Evolutionary conservation across 1,140 invertebrate species (phyloP), one percentile per base, ranked within the genome.

Genomic region (Drosophila teissieri): DNA sequence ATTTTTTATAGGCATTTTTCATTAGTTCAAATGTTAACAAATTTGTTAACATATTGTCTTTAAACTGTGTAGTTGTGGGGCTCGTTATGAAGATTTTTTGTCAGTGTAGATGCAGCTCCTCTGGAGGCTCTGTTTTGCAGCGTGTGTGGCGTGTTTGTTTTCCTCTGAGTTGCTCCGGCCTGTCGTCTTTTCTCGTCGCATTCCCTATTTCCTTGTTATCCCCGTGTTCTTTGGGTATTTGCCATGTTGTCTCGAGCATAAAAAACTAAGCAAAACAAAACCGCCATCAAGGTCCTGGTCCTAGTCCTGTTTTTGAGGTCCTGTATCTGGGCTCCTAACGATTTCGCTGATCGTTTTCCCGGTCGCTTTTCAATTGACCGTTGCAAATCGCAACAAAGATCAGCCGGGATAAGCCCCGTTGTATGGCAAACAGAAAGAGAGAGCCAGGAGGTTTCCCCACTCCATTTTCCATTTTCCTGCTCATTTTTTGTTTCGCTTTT

Each of bases 321-420:
- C 61, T 64, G 40, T 49, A 48, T 67, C 14, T 45, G 65, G 39
- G 63, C 45, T 69, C 69, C 46, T 53, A 42, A 48, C 67, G 72
- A 67, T 72, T 62, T 57, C 45, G 53, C 22, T 62, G 84, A 89
- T 89, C 82, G 82, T 82, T 86, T 80, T 78, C 49, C 73, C 73
- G 84, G 76, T 39, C 80, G 80, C 74, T 75, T 91, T 90, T 91
- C 90, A 91, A 91, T 91, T 91, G 90, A 91, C 90, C 90, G 78
- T 90, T 78, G 53, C 45, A 75, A 75, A 56, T 88, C 80, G 90
- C 75, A 90, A 88, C 84, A 89, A 78, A 86, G 90, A 80, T 91
- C 70, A 91, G 90, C 83, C 68, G 42, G 90, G 90, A 91, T 91
- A 80, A 91, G 90, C 90, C 72, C 11, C 36, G 60, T 88, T 88